Evolutionary conservation across 35 echinoderm and acorn worm species (phyloP).

Genomic region (Heliocidaris tuberculata): DNA sequence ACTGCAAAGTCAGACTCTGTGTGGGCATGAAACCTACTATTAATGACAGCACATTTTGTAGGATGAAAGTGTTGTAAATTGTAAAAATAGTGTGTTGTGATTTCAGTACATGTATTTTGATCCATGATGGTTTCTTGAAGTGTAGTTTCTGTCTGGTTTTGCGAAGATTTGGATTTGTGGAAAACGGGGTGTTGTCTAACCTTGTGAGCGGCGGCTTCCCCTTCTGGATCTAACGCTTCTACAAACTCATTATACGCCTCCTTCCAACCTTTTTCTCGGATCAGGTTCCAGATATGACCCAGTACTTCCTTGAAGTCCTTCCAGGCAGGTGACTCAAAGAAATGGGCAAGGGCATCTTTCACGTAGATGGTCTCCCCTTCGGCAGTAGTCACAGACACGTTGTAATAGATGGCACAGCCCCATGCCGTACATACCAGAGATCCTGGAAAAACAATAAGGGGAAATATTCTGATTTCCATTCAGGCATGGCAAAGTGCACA

Average conservation of each 20-base stretch:
- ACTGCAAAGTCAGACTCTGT: no score
- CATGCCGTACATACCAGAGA: slow-evolving; percentile 60
- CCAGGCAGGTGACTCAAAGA: slow-evolving; percentile 86
- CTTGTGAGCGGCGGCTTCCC: slow-evolving; percentile 86
- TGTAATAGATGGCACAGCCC: slow-evolving; percentile 76
- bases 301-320: slow-evolving; percentile 81
- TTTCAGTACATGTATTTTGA: no score
- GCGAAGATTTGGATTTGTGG: no score
- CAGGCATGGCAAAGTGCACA: no score
- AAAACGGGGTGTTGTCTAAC: slow-evolving; percentile 23
- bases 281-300: slow-evolving; percentile 54
- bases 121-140: no score
- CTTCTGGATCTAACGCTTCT: slow-evolving; percentile 82
- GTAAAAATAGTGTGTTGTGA: no score
- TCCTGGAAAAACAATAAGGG: slow-evolving; percentile 54
- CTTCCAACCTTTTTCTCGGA: slow-evolving; percentile 65
- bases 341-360: slow-evolving; percentile 81
- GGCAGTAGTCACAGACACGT: slow-evolving; percentile 77
- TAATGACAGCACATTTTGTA: no score
- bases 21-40: no score
- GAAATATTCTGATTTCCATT: neutral
- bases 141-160: no score
- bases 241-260: slow-evolving; percentile 75
- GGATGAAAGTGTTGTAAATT: no score
- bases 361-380: slow-evolving; percentile 87